A percentile compares a stretch with the other conserved stretches of the same genome.
Evolutionary conservation across 2,888 invertebrate species (phyloP).

Genomic region (Eremobia ochroleuca): DNA sequence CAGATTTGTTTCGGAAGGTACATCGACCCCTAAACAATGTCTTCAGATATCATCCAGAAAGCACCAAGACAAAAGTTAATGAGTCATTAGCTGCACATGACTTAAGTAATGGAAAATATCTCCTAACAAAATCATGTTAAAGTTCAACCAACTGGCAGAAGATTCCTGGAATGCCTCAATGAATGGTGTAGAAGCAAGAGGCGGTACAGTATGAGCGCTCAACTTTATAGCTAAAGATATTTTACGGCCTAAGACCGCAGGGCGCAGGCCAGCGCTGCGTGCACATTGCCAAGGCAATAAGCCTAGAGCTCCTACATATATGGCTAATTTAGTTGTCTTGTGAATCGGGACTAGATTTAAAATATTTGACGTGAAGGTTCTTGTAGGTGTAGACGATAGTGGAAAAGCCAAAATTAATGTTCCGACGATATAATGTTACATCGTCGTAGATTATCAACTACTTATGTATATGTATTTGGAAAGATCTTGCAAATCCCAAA

Average conservation of each 20-base stretch:
- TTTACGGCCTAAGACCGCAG: constrained; percentile 57
- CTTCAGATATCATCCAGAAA: not conserved
- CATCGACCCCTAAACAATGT: not conserved
- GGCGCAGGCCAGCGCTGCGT: constrained; percentile 21
- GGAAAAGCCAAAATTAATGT: not conserved
- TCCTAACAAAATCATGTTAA: not conserved
- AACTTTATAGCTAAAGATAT: constrained; percentile 57
- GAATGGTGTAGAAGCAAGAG: constrained; percentile 59
- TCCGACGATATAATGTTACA: not conserved
- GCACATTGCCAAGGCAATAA: constrained; percentile 30
- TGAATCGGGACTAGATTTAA: not conserved
- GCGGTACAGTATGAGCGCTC: constrained; percentile 33
- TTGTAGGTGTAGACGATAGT: not conserved
- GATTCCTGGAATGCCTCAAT: constrained; percentile 57
- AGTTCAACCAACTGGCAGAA: constrained; percentile 6
- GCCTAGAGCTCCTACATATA: not conserved
- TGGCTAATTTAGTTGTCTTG: not conserved
- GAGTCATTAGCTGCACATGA: not conserved
- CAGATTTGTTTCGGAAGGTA: not conserved
- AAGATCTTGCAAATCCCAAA: not conserved
- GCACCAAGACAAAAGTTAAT: not conserved
- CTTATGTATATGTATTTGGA: no score
- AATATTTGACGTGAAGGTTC: not conserved
- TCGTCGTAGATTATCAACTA: not conserved
- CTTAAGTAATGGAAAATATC: not conserved